These are phyloP conservation scores for Esox masquinongy DNA, from an alignment of 2,797 vertebrate species.

Conservation along the genomic window DNA sequence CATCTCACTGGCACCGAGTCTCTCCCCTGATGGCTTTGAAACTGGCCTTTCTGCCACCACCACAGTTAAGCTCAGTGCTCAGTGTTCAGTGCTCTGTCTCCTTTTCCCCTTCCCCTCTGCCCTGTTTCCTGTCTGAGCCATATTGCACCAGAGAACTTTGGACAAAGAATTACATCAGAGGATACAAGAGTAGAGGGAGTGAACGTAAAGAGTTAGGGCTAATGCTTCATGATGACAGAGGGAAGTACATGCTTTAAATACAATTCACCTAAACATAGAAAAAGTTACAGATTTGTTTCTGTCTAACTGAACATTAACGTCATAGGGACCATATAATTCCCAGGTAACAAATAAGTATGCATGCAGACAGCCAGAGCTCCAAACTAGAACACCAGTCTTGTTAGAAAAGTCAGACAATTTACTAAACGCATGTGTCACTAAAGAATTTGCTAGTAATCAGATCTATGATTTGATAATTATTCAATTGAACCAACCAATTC, in stretches of 20 bases:
- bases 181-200: not conserved
- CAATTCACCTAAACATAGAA: slow-evolving; percentile 6
- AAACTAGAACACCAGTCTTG: not conserved
- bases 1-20: not conserved
- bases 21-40: slow-evolving; percentile 6
- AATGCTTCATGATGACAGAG: not conserved
- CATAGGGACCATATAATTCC: slow-evolving; percentile 35
- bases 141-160: not conserved
- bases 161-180: slow-evolving; percentile 8
- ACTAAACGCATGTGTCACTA: too few species aligned
- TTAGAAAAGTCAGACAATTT: too few species aligned
- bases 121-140: not conserved
- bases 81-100: not conserved
- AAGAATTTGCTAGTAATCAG: slow-evolving; percentile 2
- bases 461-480: slow-evolving; percentile 13
- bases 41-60: not conserved
- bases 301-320: slow-evolving; percentile 36
- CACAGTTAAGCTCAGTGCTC: not conserved
- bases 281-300: not conserved
- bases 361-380: slow-evolving; percentile 25
- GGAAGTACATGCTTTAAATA: not conserved
- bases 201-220: not conserved
- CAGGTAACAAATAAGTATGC: slow-evolving; percentile 35
- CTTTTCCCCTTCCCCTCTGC: not conserved
- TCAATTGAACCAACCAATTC: not conserved